phyloP scores from a whole-genome alignment of 2,888 invertebrate genomes.

The Brenthis daphne region DNA sequence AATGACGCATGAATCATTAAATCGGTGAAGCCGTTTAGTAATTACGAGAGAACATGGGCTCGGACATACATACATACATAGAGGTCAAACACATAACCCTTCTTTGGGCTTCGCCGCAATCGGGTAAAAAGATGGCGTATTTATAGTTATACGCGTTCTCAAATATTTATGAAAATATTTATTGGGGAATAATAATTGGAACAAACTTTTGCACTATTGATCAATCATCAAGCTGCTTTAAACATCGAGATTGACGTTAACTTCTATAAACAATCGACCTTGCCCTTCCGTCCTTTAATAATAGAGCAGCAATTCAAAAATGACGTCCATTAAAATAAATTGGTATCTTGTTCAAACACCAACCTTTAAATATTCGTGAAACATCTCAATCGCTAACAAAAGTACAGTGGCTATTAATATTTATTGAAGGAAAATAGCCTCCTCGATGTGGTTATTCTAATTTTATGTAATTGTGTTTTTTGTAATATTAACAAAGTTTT shows the following conservation, averaged over 20 bases:
- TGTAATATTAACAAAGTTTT: slow-evolving; percentile 16
- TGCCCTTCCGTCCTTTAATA: slow-evolving; percentile 2
- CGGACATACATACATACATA: too few relatives aligned
- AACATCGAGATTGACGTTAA: neutral
- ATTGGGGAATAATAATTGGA: too few relatives aligned
- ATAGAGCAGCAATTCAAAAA: slow-evolving; percentile 34
- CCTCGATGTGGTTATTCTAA: slow-evolving; percentile 51
- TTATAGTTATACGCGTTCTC: too few relatives aligned
- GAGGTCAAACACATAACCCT: too few relatives aligned
- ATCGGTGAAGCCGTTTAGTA: too few relatives aligned
- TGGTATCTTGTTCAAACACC: slow-evolving; percentile 22
- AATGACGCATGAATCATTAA: too few relatives aligned
- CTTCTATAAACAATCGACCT: slow-evolving; percentile 1
- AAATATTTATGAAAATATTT: too few relatives aligned
- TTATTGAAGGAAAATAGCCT: slow-evolving; percentile 59
- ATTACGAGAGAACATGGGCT: too few relatives aligned
- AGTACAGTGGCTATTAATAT: slow-evolving; percentile 60
- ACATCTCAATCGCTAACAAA: slow-evolving; percentile 46
- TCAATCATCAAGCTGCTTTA: neutral
- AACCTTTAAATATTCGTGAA: slow-evolving; percentile 24
- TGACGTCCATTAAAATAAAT: slow-evolving; percentile 38
- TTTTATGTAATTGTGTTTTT: slow-evolving; percentile 50
- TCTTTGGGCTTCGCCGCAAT: too few relatives aligned
- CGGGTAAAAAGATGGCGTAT: too few relatives aligned
- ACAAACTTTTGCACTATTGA: neutral